These are phyloP conservation scores for Laodelphax striatellus DNA, from an alignment of 1,140 invertebrate genomes.

Conservation along the genomic window DNA sequence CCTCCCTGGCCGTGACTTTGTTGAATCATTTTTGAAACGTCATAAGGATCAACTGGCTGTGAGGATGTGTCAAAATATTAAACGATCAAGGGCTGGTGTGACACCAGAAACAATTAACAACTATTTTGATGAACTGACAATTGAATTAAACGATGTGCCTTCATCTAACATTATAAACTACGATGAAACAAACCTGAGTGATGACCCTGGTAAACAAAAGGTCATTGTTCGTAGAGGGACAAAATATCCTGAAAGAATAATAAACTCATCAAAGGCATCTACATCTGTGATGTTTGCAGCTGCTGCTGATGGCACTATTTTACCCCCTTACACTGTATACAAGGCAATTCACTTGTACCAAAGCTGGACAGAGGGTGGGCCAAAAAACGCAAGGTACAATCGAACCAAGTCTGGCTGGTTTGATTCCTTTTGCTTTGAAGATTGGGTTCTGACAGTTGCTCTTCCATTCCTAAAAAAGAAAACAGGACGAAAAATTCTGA, in stretches of 20 bases:
- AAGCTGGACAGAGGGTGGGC: constrained; percentile 21
- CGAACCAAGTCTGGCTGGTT: not conserved
- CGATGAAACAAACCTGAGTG: constrained; percentile 29
- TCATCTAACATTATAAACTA: constrained; percentile 25
- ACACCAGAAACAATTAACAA: constrained; percentile 12
- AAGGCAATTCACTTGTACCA: constrained; percentile 14
- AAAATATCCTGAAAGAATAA: constrained; percentile 23
- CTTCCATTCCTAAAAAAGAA: constrained; percentile 1
- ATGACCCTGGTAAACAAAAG: constrained; percentile 22
- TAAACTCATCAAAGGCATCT: constrained; percentile 18
- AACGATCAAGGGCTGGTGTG: constrained; percentile 8
- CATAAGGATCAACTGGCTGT: constrained; percentile 2
- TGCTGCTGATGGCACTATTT: constrained; percentile 16
- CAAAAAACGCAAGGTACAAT: constrained; percentile 16
- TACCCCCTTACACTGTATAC: constrained; percentile 22
- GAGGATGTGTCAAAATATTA: constrained; percentile 14
- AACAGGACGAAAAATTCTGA: constrained; percentile 20
- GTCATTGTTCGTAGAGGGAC: constrained; percentile 18
- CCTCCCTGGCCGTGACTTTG: constrained; percentile 1
- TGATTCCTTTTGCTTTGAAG: not conserved
- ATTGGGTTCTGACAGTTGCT: constrained; percentile 14
- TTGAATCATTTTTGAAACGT: constrained; percentile 12
- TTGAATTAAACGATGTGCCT: constrained; percentile 15
- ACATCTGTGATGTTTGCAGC: constrained; percentile 22
- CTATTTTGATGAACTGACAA: constrained; percentile 13